Evolutionary conservation across 37 sponge, comb jelly and placozoan species (phyloP).

Genomic region (Halichondria panicea): DNA sequence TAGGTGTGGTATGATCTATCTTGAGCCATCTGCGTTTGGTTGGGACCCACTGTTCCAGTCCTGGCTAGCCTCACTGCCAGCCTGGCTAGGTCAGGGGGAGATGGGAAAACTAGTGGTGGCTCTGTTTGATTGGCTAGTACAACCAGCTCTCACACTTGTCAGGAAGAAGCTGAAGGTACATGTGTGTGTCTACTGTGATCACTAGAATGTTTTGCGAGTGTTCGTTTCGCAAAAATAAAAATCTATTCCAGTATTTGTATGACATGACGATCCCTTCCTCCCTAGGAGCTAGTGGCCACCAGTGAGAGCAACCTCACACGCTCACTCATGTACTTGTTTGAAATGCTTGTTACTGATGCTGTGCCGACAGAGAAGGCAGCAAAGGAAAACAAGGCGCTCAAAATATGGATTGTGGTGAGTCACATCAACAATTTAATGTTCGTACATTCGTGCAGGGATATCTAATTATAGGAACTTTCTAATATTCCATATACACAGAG

Average conservation of each 20-base stretch:
- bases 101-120: slow-evolving; percentile 45
- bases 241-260: too few species aligned
- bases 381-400: slow-evolving; percentile 77
- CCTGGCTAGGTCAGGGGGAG: slow-evolving; percentile 29
- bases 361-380: slow-evolving; percentile 57
- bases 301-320: slow-evolving; percentile 65
- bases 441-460: background rate
- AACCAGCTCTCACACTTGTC: slow-evolving; percentile 67
- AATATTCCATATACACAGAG: slow-evolving; percentile 39
- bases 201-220: background rate
- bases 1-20: slow-evolving; percentile 99
- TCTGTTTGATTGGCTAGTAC: slow-evolving; percentile 84
- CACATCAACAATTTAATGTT: background rate
- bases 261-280: background rate
- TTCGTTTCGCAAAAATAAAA: too few species aligned
- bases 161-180: slow-evolving; percentile 67
- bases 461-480: background rate
- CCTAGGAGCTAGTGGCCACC: slow-evolving; percentile 67
- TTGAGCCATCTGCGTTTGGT: slow-evolving; percentile 92
- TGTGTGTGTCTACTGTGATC: background rate
- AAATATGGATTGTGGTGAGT: slow-evolving; percentile 67
- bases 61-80: slow-evolving; percentile 71
- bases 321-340: slow-evolving; percentile 82
- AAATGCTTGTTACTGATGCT: slow-evolving; percentile 76
- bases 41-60: slow-evolving; percentile 90